Percentiles rank a stretch among this genome's conserved stretches.
These are phyloP conservation scores for Amphipoea oculea DNA, from an alignment of 2,888 invertebrate species.

Conservation along the genomic window DNA sequence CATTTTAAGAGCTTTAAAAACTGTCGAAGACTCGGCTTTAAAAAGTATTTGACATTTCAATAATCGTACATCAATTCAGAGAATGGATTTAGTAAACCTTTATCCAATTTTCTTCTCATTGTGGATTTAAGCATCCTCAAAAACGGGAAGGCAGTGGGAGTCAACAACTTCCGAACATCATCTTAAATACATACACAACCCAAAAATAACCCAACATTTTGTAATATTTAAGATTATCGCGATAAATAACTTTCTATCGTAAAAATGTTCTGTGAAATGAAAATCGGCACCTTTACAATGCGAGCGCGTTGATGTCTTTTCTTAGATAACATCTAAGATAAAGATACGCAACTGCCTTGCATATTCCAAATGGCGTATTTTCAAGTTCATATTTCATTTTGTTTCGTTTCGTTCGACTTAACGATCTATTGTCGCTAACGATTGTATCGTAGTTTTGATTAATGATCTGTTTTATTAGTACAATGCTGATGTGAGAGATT, in stretches of 20 bases:
- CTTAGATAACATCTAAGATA: constrained; percentile 59
- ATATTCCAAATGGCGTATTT: constrained; percentile 34
- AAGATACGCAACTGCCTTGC: constrained; percentile 28
- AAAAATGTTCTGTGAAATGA: constrained; percentile 5
- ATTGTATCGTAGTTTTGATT: constrained; percentile 65
- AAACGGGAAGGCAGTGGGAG: not conserved
- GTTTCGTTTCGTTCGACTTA: constrained; percentile 49
- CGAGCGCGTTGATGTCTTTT: constrained; percentile 68
- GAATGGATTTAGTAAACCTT: constrained; percentile 8
- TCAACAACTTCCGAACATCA: not conserved
- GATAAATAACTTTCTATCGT: not conserved
- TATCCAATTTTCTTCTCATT: not conserved
- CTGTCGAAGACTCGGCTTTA: constrained; percentile 1
- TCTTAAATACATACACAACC: not conserved
- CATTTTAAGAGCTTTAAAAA: constrained; percentile 23
- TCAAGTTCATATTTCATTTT: constrained; percentile 47
- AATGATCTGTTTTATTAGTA: constrained; percentile 60
- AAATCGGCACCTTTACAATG: constrained; percentile 19
- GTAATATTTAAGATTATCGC: not conserved
- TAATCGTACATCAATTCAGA: not conserved
- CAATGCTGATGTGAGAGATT: constrained; percentile 53
- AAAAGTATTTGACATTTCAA: constrained; percentile 41
- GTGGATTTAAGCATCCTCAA: not conserved
- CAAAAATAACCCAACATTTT: not conserved
- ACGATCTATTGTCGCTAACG: constrained; percentile 67